Evolutionary conservation across 1,140 invertebrate species (phyloP), one percentile per base, ranked within the genome.

Genomic region (Neuroterus valhalla): DNA sequence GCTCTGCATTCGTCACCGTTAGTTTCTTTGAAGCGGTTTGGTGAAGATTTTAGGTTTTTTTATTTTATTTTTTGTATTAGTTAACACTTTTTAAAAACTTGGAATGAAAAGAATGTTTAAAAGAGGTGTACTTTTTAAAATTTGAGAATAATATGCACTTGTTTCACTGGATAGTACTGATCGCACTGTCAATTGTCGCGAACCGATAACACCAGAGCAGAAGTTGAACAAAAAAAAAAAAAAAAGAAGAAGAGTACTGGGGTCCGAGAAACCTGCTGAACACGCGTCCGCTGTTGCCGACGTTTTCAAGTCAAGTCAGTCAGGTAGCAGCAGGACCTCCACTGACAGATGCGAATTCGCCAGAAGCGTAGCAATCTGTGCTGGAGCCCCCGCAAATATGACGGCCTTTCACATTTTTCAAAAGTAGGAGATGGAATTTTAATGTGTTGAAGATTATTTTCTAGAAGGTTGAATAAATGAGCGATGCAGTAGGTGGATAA

Each of bases 211-310:
- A 48, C 5, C 17, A 21, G 6, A 10, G 5, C 1, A 21, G 17
- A 52, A 12, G 17, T 52, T 52, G 19, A 52, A 52, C 17, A 52
- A 52, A 11, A 19, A 52, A 21, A 31, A 31, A 31, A 26, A 50
- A 52, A 21, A 21, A 31, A 31, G 8, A 26, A 50, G 21, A 21
- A 10, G 19, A 52, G 17, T 21, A 21, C 21, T 52, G 19, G 17
- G 48, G 2, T 21, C 21, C 10, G 17, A 52, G 19, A 52, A 52
- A 52, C 21, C 48, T 52, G 48, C 48, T 52, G 48, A 52, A 21
- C 48, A 31, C 48, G 66, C 74, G 74, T 71, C 55, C 69, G 44
- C 17, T 69, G 73, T 70, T 23, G 69, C 73, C 68, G 68, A 55
- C 55, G 73, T 67, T 75, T 75, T 75, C 68, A 74, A 46, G 23